Evolutionary conservation across 2,113 vertebrate genomes (phyloP), one percentile per base, ranked within the genome.

Genomic region (Chloropsis cyanopogon): DNA sequence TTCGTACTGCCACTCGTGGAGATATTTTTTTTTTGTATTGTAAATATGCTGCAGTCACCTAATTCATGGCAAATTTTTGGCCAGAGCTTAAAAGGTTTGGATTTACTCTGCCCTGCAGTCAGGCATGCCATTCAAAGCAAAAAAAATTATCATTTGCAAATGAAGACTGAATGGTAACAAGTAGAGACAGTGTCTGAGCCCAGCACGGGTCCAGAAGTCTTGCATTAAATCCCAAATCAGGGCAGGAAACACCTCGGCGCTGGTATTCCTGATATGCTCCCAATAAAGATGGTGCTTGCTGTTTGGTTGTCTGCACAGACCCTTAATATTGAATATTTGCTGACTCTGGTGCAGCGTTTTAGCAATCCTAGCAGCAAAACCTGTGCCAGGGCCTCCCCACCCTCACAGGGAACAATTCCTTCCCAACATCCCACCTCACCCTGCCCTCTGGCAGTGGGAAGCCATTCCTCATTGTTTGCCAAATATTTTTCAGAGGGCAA

Each of bases 1-100:
- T 97, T 98, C 98, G 95, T 98, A 33, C 95, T 75, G 25, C 96
- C 84, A 49, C 94, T 96, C 39, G 31, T 89, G 54, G 91, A 81
- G 95, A 78, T 92, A 79, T 71, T 95, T 96, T 86, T 96, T 86
- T 97, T 96, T 93, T 93, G 92, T 96, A 86, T 96, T 94, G 95
- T 96, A 97, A 97, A 97, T 97, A 96, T 90, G 87, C 96, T 95
- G 76, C 97, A 96, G 84, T 93, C 96, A 97, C 95, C 88, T 97
- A 95, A 97, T 98, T 98, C 94, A 52, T 98, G 98, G 98, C 98
- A 97, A 97, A 93, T 97, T 98, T 97, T 98, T 98, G 98, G 98
- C 98, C 44, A 39, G 83, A 95, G 98, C 97, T 98, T 79, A 97
- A 98, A 98, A 98, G 97, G 86, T 82, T 87, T 90, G 93, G 66